Percentiles rank a stretch among this genome's conserved stretches.
Conservation (phyloP, 92 coral and sea anemone species). For the Isaurus tuberculatus region DNA sequence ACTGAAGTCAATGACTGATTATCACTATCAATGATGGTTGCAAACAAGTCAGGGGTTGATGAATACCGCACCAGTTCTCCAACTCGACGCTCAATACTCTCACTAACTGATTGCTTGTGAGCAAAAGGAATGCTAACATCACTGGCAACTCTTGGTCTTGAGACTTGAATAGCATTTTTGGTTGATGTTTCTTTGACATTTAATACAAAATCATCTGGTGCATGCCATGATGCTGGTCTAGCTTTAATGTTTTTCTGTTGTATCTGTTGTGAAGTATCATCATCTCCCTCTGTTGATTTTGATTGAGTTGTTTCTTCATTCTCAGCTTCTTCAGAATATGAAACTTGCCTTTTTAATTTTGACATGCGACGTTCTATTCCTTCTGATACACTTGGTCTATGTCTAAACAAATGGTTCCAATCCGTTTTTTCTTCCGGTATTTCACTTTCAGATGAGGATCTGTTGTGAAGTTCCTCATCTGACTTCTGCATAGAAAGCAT, state of each 20-base stretch:
- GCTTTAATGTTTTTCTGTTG: constrained; percentile 19
- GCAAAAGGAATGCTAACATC: constrained; percentile 11
- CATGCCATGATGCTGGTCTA: constrained; percentile 8
- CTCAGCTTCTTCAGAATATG: constrained; percentile 64
- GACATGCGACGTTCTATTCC: constrained; percentile 84
- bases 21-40: neutral
- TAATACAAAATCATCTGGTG: constrained; percentile 14
- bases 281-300: neutral
- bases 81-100: constrained; percentile 34
- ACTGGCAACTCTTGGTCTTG: neutral
- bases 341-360: constrained; percentile 70
- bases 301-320: constrained; percentile 39
- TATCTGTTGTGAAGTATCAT: neutral
- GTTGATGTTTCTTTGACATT: neutral
- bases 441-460: constrained; percentile 74
- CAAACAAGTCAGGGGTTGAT: constrained; percentile 36
- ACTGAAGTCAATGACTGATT: neutral
- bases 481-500: constrained; percentile 50
- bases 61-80: constrained; percentile 47
- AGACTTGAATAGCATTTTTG: neutral
- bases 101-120: constrained; percentile 7
- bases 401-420: constrained; percentile 49
- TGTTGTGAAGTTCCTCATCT: constrained; percentile 17
- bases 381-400: constrained; percentile 75
- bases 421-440: constrained; percentile 53